Percentiles rank a stretch among this genome's conserved stretches.
Conservation (phyloP, 2,113 vertebrate species). For the Macquaria ambigua region DNA sequence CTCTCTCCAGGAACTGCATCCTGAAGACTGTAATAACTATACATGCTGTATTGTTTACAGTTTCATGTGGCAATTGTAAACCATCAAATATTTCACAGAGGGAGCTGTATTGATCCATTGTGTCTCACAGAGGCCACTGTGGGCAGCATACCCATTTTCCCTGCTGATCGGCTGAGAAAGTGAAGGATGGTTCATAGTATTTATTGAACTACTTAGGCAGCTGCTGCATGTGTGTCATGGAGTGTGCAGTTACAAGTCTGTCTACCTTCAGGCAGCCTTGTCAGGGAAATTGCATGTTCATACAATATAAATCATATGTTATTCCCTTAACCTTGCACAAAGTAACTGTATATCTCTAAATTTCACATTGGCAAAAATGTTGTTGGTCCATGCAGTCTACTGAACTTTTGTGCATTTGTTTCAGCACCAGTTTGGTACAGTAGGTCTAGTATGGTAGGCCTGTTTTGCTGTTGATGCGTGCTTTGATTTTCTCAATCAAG, state of each 20-base stretch:
- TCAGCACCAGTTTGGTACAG: neutral
- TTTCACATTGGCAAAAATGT: neutral
- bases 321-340: neutral
- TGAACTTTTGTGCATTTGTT: neutral
- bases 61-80: conserved; percentile 17
- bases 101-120: conserved; percentile 19
- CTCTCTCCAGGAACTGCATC: conserved; percentile 15
- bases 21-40: neutral
- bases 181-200: conserved; percentile 14
- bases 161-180: conserved; percentile 14
- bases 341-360: neutral
- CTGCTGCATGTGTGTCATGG: neutral
- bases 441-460: neutral
- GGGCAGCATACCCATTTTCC: neutral
- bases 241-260: neutral
- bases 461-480: conserved; percentile 66
- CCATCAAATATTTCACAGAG: conserved; percentile 30
- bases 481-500: conserved; percentile 75
- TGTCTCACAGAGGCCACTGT: neutral
- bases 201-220: conserved; percentile 22
- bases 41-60: conserved; percentile 21
- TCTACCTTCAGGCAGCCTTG: neutral
- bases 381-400: neutral
- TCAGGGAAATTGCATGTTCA: neutral
- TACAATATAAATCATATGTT: neutral